Evolutionary conservation across 2,797 vertebrate genomes (phyloP).

Genomic region (Acomys russatus): DNA sequence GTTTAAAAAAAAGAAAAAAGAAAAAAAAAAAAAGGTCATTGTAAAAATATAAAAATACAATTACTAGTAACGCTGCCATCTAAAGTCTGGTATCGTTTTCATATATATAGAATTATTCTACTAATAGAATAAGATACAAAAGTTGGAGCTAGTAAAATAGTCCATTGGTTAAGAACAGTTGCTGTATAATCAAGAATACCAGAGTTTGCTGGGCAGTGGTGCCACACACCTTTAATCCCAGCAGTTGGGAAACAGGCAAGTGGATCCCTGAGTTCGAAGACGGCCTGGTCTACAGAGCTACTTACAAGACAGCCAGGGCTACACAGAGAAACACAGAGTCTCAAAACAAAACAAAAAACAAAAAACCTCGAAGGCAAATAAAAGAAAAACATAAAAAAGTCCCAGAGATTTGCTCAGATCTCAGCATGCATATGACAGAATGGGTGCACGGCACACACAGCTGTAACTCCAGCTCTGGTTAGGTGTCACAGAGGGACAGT

Average conservation of each 20-base stretch:
- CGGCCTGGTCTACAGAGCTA: neutral
- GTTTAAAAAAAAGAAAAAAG: neutral
- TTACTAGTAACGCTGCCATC: conserved; percentile 25
- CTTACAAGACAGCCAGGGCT: neutral
- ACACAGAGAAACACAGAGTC: neutral
- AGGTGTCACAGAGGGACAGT: neutral
- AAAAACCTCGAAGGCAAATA: neutral
- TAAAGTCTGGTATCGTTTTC: conserved; percentile 55
- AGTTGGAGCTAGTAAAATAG: neutral
- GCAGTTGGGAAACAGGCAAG: neutral
- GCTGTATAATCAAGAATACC: neutral
- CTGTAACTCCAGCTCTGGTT: neutral
- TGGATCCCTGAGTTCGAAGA: neutral
- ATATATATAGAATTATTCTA: conserved; percentile 45
- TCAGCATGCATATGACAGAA: neutral
- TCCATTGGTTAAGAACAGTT: neutral
- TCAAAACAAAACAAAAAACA: neutral
- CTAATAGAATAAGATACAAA: conserved; percentile 20
- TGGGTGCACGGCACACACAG: neutral
- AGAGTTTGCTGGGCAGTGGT: neutral
- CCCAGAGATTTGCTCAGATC: neutral
- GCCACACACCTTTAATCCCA: neutral
- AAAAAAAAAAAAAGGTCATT: neutral
- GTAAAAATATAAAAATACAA: conserved; percentile 58
- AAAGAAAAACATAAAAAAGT: neutral